Percentiles rank a stretch among this genome's conserved stretches.
phyloP scores from a whole-genome alignment of 1,140 invertebrate species.

The Zaprionus ornatus region DNA sequence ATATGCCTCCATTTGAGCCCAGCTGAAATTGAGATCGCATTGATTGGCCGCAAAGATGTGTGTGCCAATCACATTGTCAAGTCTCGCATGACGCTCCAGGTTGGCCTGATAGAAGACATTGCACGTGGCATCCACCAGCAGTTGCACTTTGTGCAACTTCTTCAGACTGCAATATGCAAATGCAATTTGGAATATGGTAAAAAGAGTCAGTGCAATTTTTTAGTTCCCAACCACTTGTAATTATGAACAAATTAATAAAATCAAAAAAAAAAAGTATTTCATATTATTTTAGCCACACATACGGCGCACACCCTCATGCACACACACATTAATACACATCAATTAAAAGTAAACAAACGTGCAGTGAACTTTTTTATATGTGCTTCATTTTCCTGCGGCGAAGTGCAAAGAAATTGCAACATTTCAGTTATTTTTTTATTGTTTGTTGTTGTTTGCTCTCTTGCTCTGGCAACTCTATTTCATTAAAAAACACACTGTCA shows the following conservation, averaged over 20 bases:
- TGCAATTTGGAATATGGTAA: conserved; percentile 16
- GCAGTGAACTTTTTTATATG: conserved; percentile 1
- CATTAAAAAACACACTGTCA: conserved; percentile 43
- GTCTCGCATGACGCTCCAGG: conserved; percentile 71
- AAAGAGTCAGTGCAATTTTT: neutral
- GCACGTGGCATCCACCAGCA: conserved; percentile 61
- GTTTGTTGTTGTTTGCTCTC: neutral
- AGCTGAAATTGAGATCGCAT: conserved; percentile 83
- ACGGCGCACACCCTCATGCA: conserved; percentile 17
- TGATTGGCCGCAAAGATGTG: conserved; percentile 78
- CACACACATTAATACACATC: conserved; percentile 6
- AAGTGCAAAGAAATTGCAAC: conserved; percentile 13
- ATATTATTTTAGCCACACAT: conserved; percentile 33
- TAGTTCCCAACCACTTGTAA: conserved; percentile 32
- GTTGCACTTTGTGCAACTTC: conserved; percentile 82
- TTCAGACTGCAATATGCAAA: conserved; percentile 57
- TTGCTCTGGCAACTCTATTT: conserved; percentile 40
- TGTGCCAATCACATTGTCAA: conserved; percentile 81
- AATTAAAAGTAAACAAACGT: conserved; percentile 40
- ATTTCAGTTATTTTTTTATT: conserved; percentile 8
- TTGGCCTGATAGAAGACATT: conserved; percentile 83
- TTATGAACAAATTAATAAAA: conserved; percentile 67
- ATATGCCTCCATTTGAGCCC: conserved; percentile 79
- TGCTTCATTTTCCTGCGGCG: conserved; percentile 26
- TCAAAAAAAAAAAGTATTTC: conserved; percentile 49